phyloP scores from a whole-genome alignment of 2,797 vertebrate species.

The Eremophila alpestris region DNA sequence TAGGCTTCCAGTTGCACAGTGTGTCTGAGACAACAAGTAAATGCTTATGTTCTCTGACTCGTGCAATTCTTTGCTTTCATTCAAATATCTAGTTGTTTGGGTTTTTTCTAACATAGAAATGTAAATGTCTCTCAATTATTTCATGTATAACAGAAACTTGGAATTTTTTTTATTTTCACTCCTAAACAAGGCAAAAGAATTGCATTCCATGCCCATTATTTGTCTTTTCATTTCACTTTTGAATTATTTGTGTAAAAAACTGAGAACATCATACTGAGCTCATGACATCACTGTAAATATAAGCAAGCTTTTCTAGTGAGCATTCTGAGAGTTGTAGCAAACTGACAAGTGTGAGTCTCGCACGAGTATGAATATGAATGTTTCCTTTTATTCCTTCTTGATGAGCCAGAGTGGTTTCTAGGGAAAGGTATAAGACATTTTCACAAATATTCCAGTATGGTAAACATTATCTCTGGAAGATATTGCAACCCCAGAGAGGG shows the following conservation, averaged over 20 bases:
- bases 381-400: neutral
- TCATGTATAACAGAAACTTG: neutral
- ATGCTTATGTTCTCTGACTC: neutral
- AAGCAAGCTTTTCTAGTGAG: neutral
- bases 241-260: neutral
- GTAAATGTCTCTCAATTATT: neutral
- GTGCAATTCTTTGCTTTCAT: neutral
- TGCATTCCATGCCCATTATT: neutral
- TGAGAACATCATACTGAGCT: neutral
- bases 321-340: neutral
- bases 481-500: neutral
- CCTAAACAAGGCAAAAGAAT: neutral
- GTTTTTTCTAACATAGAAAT: neutral
- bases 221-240: neutral
- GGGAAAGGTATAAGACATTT: neutral
- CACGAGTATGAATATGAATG: neutral
- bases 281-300: neutral
- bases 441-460: neutral
- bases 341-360: neutral
- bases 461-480: neutral
- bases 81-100: neutral
- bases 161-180: neutral
- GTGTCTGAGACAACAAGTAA: neutral
- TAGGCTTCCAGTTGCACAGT: neutral
- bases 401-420: neutral